Evolutionary conservation across 1,140 invertebrate species (phyloP).

Genomic region (Mya arenaria): DNA sequence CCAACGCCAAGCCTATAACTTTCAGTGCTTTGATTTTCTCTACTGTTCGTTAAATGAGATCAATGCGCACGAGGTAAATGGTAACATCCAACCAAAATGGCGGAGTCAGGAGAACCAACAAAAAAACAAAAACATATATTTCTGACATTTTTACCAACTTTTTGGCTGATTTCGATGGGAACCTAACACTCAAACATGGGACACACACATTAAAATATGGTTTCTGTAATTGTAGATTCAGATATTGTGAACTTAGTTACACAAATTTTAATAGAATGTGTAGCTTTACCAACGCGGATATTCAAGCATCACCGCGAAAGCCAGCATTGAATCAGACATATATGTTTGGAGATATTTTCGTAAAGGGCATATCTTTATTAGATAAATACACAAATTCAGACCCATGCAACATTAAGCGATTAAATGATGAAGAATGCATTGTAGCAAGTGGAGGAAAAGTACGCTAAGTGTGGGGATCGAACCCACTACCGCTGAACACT

Average conservation of each 20-base stretch:
- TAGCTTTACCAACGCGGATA: background rate
- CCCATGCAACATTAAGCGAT: background rate
- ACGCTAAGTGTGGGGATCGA: no score
- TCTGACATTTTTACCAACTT: background rate
- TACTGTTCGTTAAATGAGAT: no score
- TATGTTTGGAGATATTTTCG: background rate
- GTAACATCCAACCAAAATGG: slow-evolving; percentile 10
- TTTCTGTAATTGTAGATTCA: background rate
- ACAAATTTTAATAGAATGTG: background rate
- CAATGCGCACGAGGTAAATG: no score
- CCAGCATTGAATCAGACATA: background rate
- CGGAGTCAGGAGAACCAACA: background rate
- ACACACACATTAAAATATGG: background rate
- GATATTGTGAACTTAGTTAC: background rate
- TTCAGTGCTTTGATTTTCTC: no score
- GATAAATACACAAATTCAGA: background rate
- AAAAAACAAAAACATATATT: background rate
- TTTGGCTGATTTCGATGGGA: background rate
- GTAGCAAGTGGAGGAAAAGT: no score
- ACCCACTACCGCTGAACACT: no score
- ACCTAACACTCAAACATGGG: background rate
- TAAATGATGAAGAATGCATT: background rate
- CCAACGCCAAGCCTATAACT: no score
- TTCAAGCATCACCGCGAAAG: background rate
- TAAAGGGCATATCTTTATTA: background rate